phyloP scores from a whole-genome alignment of 2,797 vertebrate species.

The Dallia pectoralis region DNA sequence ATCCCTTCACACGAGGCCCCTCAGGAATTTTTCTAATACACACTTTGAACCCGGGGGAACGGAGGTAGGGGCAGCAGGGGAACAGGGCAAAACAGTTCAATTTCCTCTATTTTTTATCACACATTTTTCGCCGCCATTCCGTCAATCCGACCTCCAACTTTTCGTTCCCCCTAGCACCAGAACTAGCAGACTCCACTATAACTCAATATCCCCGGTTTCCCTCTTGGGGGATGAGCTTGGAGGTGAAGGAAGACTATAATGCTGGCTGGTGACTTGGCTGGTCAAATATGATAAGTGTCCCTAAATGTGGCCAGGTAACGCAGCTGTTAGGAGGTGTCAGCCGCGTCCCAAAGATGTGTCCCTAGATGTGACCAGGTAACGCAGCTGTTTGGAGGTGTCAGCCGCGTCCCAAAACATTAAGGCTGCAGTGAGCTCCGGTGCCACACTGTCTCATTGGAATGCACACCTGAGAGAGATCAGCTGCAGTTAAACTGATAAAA shows the following conservation, averaged over 20 bases:
- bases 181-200: slow-evolving; percentile 12
- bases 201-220: slow-evolving; percentile 2
- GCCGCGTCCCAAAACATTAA: too few relatives aligned
- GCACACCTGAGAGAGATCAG: too few relatives aligned
- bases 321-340: too few relatives aligned
- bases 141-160: neutral
- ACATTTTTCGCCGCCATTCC: neutral
- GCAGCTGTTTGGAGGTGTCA: too few relatives aligned
- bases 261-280: neutral
- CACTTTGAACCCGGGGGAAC: neutral
- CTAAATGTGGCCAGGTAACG: too few relatives aligned
- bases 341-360: too few relatives aligned
- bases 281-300: slow-evolving; percentile 2
- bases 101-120: slow-evolving; percentile 2
- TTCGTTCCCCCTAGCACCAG: neutral
- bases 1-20: neutral
- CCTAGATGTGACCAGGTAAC: too few relatives aligned
- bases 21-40: slow-evolving; percentile 3
- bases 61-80: neutral
- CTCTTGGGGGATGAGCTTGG: slow-evolving; percentile 2
- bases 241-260: neutral
- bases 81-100: neutral
- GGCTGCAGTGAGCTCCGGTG: too few relatives aligned
- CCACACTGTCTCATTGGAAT: too few relatives aligned
- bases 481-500: too few relatives aligned